phyloP scores from a whole-genome alignment of 2,888 invertebrate species.

The Orchestes rusci region DNA sequence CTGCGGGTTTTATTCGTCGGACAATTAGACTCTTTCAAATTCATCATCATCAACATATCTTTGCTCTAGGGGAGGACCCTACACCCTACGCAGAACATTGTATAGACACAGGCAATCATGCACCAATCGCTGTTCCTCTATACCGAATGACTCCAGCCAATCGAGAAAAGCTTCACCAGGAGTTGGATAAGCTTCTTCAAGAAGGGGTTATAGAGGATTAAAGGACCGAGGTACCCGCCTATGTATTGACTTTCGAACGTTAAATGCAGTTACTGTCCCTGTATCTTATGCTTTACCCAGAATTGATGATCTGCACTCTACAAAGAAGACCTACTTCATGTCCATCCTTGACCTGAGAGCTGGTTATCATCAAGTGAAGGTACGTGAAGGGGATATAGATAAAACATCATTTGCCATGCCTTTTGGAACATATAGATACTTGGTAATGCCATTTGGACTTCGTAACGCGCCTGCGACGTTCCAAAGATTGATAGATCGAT shows the following conservation, averaged over 20 bases:
- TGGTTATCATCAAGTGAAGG: conserved; percentile 21
- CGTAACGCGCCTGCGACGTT: conserved; percentile 26
- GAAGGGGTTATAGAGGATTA: background rate
- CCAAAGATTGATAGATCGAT: conserved; percentile 25
- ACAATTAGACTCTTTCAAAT: too few species aligned
- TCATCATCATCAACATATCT: background rate
- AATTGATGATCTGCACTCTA: conserved; percentile 22
- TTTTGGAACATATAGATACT: conserved; percentile 17
- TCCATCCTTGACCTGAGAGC: conserved; percentile 16
- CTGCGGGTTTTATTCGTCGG: too few species aligned
- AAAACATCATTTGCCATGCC: conserved; percentile 19
- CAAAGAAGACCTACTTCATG: conserved; percentile 12
- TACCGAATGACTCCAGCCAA: background rate
- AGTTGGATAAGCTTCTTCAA: background rate
- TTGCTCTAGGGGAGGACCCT: background rate
- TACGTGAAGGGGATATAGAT: conserved; percentile 14
- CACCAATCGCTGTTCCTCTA: background rate
- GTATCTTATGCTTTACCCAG: conserved; percentile 23
- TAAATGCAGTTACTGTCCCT: conserved; percentile 21
- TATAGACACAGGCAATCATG: background rate
- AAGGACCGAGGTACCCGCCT: conserved; percentile 1
- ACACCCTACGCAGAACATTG: background rate
- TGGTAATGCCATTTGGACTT: conserved; percentile 26
- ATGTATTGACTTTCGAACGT: conserved; percentile 4
- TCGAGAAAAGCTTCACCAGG: background rate